These are phyloP conservation scores for Omphaloscelis lunosa DNA, from an alignment of 2,888 invertebrate species.

Conservation along the genomic window DNA sequence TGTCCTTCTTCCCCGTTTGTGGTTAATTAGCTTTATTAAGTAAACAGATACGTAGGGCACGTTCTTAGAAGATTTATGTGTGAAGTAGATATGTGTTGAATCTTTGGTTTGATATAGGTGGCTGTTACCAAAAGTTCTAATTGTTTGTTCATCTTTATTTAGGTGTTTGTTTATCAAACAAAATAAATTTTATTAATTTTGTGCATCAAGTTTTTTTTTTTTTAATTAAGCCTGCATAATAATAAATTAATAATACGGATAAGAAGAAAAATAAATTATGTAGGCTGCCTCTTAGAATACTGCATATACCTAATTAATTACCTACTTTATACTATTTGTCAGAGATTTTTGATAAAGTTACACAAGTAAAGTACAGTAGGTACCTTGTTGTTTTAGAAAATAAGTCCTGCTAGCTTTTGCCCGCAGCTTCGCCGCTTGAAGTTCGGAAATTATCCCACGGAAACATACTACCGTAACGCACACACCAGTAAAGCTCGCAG, in stretches of 20 bases:
- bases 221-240: background rate
- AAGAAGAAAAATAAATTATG: too few relatives aligned
- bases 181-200: background rate
- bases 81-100: constrained; percentile 14
- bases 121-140: background rate
- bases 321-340: background rate
- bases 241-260: background rate
- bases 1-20: constrained; percentile 71
- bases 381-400: too few relatives aligned
- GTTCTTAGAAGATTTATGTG: constrained; percentile 41
- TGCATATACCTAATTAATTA: too few relatives aligned
- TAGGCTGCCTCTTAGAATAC: too few relatives aligned
- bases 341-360: background rate
- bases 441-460: too few relatives aligned
- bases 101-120: background rate
- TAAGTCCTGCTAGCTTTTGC: too few relatives aligned
- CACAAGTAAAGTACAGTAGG: background rate
- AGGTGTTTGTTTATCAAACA: background rate
- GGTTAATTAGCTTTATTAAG: constrained; percentile 75
- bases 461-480: too few relatives aligned
- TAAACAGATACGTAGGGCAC: constrained; percentile 47
- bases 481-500: too few relatives aligned
- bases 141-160: background rate
- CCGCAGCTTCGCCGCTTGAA: too few relatives aligned
- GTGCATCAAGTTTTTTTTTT: background rate